Base-by-base conservation (phyloP, 2,113 vertebrate species). In the Hydrolagus affinis region DNA sequence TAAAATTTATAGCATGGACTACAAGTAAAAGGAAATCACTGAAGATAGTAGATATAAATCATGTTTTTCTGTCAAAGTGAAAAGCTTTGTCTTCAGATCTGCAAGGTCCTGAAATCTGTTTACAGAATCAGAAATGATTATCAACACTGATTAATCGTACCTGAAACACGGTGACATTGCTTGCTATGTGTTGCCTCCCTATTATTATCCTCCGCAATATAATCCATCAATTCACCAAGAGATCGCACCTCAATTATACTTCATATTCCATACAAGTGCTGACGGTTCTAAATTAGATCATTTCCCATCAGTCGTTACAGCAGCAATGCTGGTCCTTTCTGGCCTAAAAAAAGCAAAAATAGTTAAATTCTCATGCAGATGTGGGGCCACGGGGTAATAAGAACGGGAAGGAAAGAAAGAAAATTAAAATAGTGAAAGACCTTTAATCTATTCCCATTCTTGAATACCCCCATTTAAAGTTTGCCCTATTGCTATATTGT, bases 181-280 rank as follows among this genome's bases (percentile, higher is more conserved):
- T 14, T 62, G 76, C n/a, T 23, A 15, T 57, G n/a, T 60, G n/a
- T n/a, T 64, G 76, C n/a, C 23, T 80, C n/a, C 11, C 60, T 25
- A 80, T 80, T 25, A 62, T 62, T 62, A 80, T 80, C 76, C 59
- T 80, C 23, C 28, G 4, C 76, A 80, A 60, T 57, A 44, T 44
- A 44, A 44, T 64, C 59, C 60, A 21, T 15, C 28, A 25, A 80
- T 62, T 80, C 14, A 64, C 60, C 28, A 21, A 78, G 62, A 78
- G 59, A 59, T 25, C 7, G 17, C 8, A 56, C 73, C 30, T 73
- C 62, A 78, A 78, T 78, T 78, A 78, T 62, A 23, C 28, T 78
- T 77, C 11, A 17, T 62, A 14, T 19, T 4, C 57, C 14, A 76
- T 57, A 60, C 60, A 25, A 23, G 62, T 62, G 59, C 19, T 25